Base-by-base conservation (phyloP, 2,113 vertebrate species). In the Corvus moneduloides region DNA sequence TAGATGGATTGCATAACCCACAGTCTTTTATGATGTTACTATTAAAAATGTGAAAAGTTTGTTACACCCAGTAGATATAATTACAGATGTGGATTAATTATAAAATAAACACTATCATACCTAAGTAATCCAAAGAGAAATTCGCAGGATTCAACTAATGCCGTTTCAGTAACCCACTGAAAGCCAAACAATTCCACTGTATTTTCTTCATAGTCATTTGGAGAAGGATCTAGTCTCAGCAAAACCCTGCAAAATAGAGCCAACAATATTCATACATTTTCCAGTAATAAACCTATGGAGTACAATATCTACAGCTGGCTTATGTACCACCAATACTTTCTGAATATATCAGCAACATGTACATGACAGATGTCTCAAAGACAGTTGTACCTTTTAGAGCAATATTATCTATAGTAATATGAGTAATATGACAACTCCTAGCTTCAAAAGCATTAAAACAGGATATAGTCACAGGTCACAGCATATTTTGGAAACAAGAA, bases 61-160 rank as follows among this genome's bases (percentile, higher is more conserved):
- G 27, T 63, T 78, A 68, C 32, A 79, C 24, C 4, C 11, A 6
- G 20, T 22, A 16, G 12, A 2, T 67, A 64, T 19, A 71, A 78
- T 22, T 82, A 76, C 13, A 66, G 20, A 87, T 54, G 14, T 9
- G 8, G 24, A 73, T 58, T 84, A 84, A 75, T 68, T 76, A 75
- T 35, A 46, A 89, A 92, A 93, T 21, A 68, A 63, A 32, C 4
- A 16, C 55, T 33, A 84, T 35, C 88, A 80, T 98, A 99, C 99
- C 99, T 99, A 93, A 99, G 98, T 77, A 99, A 98, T 95, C 99
- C 98, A 97, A 99, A 99, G 35, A 99, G 98, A 62, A 99, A 91
- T 95, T 94, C 98, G 81, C 98, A 98, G 58, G 99, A 99, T 97
- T 99, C 98, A 86, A 98, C 98, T 90, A 99, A 97, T 17, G 99